A percentile compares a stretch with the other conserved stretches of the same genome.
phyloP scores from a whole-genome alignment of 2,113 vertebrate genomes.

The Cercopithecus mona region DNA sequence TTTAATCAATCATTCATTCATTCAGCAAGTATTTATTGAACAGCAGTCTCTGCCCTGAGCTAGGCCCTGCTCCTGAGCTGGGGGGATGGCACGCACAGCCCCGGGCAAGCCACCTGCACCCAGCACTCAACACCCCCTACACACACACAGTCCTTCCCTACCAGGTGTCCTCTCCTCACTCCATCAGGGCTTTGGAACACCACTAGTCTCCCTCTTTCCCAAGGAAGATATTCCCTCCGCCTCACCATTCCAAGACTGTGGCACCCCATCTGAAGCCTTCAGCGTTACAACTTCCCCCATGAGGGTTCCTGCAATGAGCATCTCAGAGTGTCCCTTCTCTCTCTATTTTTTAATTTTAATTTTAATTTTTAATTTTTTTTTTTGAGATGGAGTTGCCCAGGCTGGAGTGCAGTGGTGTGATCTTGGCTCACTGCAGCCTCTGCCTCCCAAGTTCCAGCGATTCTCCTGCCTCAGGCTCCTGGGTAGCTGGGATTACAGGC shows the following conservation, averaged over 20 bases:
- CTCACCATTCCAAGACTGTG: background rate
- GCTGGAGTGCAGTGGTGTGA: no score
- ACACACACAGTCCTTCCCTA: background rate
- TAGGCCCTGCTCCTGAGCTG: background rate
- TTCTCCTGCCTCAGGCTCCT: no score
- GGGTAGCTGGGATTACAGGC: no score
- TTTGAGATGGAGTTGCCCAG: no score
- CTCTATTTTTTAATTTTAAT: background rate
- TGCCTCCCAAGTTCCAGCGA: no score
- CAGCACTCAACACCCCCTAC: no score
- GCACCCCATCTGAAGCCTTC: background rate
- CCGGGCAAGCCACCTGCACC: background rate
- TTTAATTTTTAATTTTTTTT: background rate
- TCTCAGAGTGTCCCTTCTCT: background rate
- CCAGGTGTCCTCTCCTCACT: background rate
- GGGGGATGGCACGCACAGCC: background rate
- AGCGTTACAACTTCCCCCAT: background rate
- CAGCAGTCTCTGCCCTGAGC: background rate
- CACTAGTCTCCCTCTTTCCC: background rate
- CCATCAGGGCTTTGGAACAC: background rate
- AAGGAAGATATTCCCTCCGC: background rate
- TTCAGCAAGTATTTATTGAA: constrained; percentile 8
- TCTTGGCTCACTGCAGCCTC: no score
- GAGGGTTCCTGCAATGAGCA: background rate
- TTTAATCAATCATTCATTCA: constrained; percentile 11